Conservation (phyloP, 2,797 vertebrate species). For the Amblyopsis hoosieri region DNA sequence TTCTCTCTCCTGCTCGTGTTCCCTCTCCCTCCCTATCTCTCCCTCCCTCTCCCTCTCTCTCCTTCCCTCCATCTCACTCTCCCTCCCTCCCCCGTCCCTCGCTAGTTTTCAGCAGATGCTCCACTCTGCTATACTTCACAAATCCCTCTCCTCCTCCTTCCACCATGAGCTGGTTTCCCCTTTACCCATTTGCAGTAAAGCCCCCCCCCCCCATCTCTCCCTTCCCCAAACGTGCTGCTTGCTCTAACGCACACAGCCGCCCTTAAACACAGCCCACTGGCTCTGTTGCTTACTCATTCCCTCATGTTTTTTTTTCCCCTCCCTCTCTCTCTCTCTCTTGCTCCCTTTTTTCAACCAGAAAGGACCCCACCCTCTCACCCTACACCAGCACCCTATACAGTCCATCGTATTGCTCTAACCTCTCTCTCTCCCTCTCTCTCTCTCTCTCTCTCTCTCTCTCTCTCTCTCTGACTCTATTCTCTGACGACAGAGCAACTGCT, state of each 20-base stretch:
- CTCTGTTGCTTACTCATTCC: not conserved
- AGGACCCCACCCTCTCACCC: conserved; percentile 8
- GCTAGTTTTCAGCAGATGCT: not conserved
- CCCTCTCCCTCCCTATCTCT: conserved; percentile 11
- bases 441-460: conserved; percentile 26
- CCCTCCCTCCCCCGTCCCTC: conserved; percentile 2
- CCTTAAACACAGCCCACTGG: not conserved
- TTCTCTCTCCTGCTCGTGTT: not conserved
- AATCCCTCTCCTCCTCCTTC: too few relatives aligned
- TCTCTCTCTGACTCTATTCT: conserved; percentile 17
- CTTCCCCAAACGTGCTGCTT: not conserved
- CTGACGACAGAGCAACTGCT: conserved; percentile 65
- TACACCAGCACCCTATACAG: conserved; percentile 20
- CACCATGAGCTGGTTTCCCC: too few relatives aligned
- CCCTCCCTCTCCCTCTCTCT: conserved; percentile 4
- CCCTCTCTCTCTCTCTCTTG: conserved; percentile 3
- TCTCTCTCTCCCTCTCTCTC: too few relatives aligned
- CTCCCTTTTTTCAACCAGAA: conserved; percentile 6
- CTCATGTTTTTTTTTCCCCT: not conserved
- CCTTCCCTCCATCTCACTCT: conserved; percentile 13
- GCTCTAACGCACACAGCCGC: too few relatives aligned
- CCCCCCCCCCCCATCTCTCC: not conserved
- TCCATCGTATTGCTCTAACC: not conserved
- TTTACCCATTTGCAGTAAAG: not conserved
- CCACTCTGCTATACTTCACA: not conserved